These are phyloP conservation scores for Idris sp. DNA, from an alignment of 1,140 invertebrate genomes.

Conservation along the genomic window DNA sequence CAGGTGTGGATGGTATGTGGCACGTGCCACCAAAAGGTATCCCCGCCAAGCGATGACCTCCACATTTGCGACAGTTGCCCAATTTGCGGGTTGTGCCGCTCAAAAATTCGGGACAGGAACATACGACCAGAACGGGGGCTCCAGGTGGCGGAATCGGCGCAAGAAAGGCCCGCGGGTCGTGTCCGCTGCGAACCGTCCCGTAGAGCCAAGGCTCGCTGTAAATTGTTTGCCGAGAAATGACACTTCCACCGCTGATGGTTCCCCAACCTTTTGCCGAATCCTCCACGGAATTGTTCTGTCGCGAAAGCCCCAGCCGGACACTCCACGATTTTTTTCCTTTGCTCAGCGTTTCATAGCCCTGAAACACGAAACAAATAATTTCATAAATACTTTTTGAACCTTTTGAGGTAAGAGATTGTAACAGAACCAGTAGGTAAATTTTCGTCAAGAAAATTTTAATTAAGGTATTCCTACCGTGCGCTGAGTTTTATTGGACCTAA, in stretches of 20 bases:
- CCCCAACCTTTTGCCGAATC: conserved; percentile 79
- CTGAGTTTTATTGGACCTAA: too few relatives aligned
- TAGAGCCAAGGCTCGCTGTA: conserved; percentile 90
- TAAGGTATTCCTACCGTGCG: too few relatives aligned
- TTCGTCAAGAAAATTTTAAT: too few relatives aligned
- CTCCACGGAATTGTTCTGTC: conserved; percentile 70
- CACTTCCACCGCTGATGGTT: conserved; percentile 78
- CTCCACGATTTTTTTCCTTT: conserved; percentile 77
- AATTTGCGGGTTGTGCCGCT: conserved; percentile 83
- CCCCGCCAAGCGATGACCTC: conserved; percentile 84
- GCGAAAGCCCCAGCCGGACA: conserved; percentile 73
- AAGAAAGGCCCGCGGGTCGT: conserved; percentile 56
- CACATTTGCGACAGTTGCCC: conserved; percentile 87
- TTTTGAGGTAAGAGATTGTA: too few relatives aligned
- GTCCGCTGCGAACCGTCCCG: conserved; percentile 79
- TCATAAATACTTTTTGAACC: too few relatives aligned
- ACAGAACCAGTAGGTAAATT: too few relatives aligned
- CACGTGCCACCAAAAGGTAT: conserved; percentile 79
- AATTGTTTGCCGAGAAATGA: conserved; percentile 88
- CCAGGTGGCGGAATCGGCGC: conserved; percentile 68
- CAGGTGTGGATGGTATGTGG: conserved; percentile 79
- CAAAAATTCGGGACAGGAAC: conserved; percentile 86
- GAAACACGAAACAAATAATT: too few relatives aligned
- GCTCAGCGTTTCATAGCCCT: conserved; percentile 75
- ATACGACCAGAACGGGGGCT: conserved; percentile 84